Evolutionary conservation across 2,113 vertebrate species (phyloP).

Genomic region (Gymnorhina tibicen): DNA sequence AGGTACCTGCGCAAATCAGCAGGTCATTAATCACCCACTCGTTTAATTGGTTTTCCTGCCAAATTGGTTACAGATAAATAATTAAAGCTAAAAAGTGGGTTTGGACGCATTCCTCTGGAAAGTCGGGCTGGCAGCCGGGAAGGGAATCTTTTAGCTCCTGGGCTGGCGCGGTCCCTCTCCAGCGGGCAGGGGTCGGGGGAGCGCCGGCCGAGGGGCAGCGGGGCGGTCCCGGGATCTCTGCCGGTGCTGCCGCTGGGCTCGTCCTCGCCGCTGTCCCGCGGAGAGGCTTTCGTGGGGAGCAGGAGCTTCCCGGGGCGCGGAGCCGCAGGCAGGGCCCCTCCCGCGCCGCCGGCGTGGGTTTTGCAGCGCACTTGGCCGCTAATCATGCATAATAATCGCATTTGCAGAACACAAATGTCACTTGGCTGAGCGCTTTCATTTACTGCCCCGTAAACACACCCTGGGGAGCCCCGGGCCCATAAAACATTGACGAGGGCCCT

Average conservation of each 20-base stretch:
- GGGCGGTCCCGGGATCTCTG: not conserved
- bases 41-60: conserved; percentile 71
- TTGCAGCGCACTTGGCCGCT: conserved; percentile 65
- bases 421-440: conserved; percentile 69
- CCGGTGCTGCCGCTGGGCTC: fast-evolving
- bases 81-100: conserved; percentile 67
- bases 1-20: conserved; percentile 63
- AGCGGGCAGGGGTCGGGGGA: fast-evolving
- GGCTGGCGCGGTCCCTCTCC: not conserved
- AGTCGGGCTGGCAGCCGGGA: conserved; percentile 29
- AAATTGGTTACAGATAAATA: conserved; percentile 75
- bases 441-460: conserved; percentile 65
- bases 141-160: not conserved
- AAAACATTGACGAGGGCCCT: conserved; percentile 58
- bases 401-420: conserved; percentile 70
- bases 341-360: not conserved
- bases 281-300: not conserved
- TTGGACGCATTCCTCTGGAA: conserved; percentile 61
- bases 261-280: not conserved
- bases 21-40: conserved; percentile 68
- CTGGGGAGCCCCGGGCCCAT: conserved; percentile 47
- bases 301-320: not conserved
- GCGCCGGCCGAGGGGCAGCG: fast-evolving
- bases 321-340: not conserved
- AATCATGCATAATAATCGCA: conserved; percentile 71